Evolutionary conservation across 1,140 invertebrate species (phyloP).

Genomic region (Cydia fagiglandana): DNA sequence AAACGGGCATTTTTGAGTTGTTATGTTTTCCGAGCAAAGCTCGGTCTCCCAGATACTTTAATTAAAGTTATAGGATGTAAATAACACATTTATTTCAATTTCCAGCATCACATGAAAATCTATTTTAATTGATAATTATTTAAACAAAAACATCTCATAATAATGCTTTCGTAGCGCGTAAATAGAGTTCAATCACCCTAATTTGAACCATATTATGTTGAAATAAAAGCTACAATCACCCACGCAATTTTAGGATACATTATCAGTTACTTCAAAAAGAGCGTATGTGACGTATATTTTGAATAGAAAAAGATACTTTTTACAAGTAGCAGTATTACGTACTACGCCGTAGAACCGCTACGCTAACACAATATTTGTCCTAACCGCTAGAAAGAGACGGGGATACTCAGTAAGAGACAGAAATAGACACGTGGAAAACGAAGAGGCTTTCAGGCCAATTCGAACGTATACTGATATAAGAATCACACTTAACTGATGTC

Average conservation of each 20-base stretch:
- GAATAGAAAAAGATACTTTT: neutral
- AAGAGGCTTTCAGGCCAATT: neutral
- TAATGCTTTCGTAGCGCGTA: neutral
- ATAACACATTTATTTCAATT: neutral
- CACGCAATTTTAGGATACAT: neutral
- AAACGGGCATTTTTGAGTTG: too few species aligned
- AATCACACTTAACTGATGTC: too few species aligned
- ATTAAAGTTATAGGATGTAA: too few species aligned
- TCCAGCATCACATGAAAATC: neutral
- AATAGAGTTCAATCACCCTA: neutral
- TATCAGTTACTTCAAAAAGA: neutral
- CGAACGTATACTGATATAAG: too few species aligned
- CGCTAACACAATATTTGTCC: constrained; percentile 53
- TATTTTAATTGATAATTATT: neutral
- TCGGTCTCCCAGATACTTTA: too few species aligned
- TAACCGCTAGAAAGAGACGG: constrained; percentile 37
- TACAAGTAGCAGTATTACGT: constrained; percentile 35
- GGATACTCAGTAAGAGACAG: neutral
- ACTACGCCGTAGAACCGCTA: constrained; percentile 57
- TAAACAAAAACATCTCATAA: neutral
- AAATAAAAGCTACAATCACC: neutral
- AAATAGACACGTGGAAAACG: neutral
- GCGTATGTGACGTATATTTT: neutral
- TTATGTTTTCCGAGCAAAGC: too few species aligned
- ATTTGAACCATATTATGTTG: neutral